Conservation (phyloP, 2,888 invertebrate species). For the Drosophila sordidula region DNA sequence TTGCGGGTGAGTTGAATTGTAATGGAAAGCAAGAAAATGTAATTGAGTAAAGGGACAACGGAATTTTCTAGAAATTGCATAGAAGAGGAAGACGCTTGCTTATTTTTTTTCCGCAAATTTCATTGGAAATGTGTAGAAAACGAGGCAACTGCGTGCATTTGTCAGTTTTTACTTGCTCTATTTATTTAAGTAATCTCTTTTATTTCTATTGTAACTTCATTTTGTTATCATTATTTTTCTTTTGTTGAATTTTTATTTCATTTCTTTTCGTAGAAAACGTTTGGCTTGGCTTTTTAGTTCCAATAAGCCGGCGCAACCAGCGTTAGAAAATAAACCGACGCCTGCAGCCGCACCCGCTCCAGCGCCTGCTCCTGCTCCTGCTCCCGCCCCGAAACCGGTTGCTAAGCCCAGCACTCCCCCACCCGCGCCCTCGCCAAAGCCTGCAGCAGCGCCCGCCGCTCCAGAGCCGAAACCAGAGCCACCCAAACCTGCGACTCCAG, state of each 20-base stretch:
- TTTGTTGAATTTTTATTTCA: conserved; percentile 48
- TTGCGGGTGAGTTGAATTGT: conserved; percentile 29
- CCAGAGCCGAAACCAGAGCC: conserved; percentile 17
- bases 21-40: not conserved
- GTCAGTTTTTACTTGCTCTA: conserved; percentile 15
- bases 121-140: not conserved
- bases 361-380: conserved; percentile 57
- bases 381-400: conserved; percentile 37
- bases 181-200: conserved; percentile 17
- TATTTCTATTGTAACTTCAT: conserved; percentile 23
- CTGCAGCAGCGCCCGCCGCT: conserved; percentile 32
- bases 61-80: conserved; percentile 27
- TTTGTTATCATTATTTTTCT: conserved; percentile 52
- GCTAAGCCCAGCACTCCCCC: conserved; percentile 30
- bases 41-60: not conserved
- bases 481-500: conserved; percentile 32
- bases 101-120: not conserved
- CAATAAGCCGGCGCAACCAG: conserved; percentile 76
- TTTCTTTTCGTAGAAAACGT: conserved; percentile 83
- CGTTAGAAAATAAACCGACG: conserved; percentile 73
- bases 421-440: conserved; percentile 48
- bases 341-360: conserved; percentile 29
- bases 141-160: not conserved
- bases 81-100: conserved; percentile 17
- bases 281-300: conserved; percentile 84